Evolutionary conservation across 2,888 invertebrate species (phyloP), one percentile per base, ranked within the genome.

Genomic region (Apeira syringaria): DNA sequence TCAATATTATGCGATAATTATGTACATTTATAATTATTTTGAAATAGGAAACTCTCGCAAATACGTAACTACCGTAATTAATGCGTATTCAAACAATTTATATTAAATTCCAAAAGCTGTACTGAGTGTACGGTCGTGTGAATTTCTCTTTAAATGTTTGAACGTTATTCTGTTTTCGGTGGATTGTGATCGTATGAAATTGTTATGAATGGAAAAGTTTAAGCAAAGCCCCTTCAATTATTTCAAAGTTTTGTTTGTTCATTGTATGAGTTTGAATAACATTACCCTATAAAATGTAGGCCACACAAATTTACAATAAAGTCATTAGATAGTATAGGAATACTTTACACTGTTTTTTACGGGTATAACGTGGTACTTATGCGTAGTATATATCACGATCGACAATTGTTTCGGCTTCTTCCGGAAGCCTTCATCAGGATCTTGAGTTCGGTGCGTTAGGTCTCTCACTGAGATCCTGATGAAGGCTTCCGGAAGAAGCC

Each of bases 1-100:
- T 11, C 1, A 29, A 28, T 27, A 31, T 7, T 11, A n/a, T 7
- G 10, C 6, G 5, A 39, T 56, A 63, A 69, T 67, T 71, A 71
- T 67, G 67, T 72, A 68, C 71, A 69, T 72, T 64, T 55, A 60
- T 68, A 70, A 72, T 68, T 59, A 54, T 51, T 72, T 65, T 59
- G 53, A 56, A 63, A 60, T 64, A 61, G 52, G 58, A 61, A 60
- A 61, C 59, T 49, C 55, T 31, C 47, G 35, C 49, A 60, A 69
- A 62, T 56, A 57, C 52, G 53, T 59, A 45, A 45, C 45, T 45
- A 45, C 15, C 44, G 34, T 47, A 44, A 54, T 54, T 46, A 49
- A 51, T 52, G 45, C 46, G 49, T 38, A 51, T 44, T 40, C 40
- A 36, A 43, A 34, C 40, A 35, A 48, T 48, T 48, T 36, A 26